Percentiles rank a stretch among this genome's conserved stretches.
These are phyloP conservation scores for Dolichallabes microphthalmus DNA, from an alignment of 2,113 vertebrate species.

Conservation along the genomic window DNA sequence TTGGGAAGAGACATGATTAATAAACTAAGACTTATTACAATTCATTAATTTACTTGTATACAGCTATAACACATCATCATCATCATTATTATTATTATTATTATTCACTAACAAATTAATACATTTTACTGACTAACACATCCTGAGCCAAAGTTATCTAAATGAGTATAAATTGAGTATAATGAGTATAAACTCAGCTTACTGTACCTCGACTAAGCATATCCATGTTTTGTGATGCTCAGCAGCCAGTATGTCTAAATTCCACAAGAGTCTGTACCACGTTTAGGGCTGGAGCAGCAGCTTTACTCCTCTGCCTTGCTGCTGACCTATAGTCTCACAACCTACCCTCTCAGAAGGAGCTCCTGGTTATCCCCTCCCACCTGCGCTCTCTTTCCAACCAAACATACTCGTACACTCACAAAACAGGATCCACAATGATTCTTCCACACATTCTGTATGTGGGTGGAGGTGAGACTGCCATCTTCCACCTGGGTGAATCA, in stretches of 20 bases:
- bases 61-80: not conserved
- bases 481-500: slow-evolving; percentile 33
- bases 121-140: not conserved
- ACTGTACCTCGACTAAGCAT: not conserved
- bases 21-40: not conserved
- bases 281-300: not conserved
- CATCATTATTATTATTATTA: too few species aligned
- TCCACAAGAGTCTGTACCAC: not conserved
- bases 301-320: not conserved
- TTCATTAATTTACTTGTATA: not conserved
- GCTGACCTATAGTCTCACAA: not conserved
- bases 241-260: not conserved
- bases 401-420: slow-evolving; percentile 18
- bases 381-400: not conserved
- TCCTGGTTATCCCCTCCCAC: slow-evolving; percentile 8
- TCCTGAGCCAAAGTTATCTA: not conserved
- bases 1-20: not conserved
- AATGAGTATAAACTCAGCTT: not conserved
- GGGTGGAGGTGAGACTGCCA: slow-evolving; percentile 39
- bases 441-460: slow-evolving; percentile 33
- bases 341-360: not conserved
- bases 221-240: slow-evolving; percentile 20
- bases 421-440: not conserved
- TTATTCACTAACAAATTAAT: not conserved
- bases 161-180: not conserved